Evolutionary conservation across 1,140 invertebrate species (phyloP), one percentile per base, ranked within the genome.

Genomic region (Radopholus similis): DNA sequence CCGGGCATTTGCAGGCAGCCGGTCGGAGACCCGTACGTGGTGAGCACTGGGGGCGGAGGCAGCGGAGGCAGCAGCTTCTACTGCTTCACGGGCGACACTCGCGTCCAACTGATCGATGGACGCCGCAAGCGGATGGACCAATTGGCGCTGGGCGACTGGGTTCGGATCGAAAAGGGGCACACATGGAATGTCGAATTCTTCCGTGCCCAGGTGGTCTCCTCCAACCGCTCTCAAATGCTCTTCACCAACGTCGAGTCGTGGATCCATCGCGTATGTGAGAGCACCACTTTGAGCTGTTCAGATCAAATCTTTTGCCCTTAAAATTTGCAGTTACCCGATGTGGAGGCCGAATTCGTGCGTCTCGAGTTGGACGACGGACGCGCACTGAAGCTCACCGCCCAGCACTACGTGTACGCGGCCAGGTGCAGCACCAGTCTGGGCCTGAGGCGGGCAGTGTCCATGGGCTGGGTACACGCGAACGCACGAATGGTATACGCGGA

Each of bases 381-480:
- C 26, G 42, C 40, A 26, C 53, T 75, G 6, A 75, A 75, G 42
- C 23, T 75, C 26, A 75, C 73, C 21, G 59, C 23, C n/a, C 73
- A 78, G 53, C 73, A 75, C 37, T 75, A 66, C 60, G 73, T 75
- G 57, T 75, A 78, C 30, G 58, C 65, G 35, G 58, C 76, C 34
- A 51, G 76, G 53, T 73, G 71, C 44, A 72, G 28, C 26, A 26
- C 42, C 13, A 21, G 21, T 15, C 5, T 15, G 56, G 4, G 51
- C 35, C 68, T 68, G 37, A 28, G 28, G 65, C 26, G 15, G 30
- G 21, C 9, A 21, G 18, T 13, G 42, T 23, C 5, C 18, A 51
- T 23, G 68, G 56, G 32, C 37, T 28, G 23, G 57, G 42, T 38
- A 30, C 21, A 37, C 35, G 32, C 75, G 9, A 57, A 44, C 42